Evolutionary conservation across 2,113 vertebrate species (phyloP), one percentile per base, ranked within the genome.

Genomic region (Stomatorhinus ivindoensis): DNA sequence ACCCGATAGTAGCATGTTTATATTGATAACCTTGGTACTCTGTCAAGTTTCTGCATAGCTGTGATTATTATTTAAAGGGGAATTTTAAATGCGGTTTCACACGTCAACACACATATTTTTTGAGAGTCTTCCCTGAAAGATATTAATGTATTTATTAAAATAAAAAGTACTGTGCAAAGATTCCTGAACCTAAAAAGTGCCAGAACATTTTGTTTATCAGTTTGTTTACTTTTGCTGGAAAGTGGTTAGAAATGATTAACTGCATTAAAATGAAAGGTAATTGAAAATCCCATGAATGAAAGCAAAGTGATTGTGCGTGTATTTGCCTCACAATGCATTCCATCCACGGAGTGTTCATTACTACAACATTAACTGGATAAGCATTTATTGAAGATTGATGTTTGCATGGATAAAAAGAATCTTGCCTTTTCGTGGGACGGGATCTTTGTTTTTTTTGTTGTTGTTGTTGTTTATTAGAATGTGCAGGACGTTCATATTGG

Each of bases 401-500:
- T 80, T 80, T 42, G 31, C 73, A 6, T 80, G 35, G 73, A 69
- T 69, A 31, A 69, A 42, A 42, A 42, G 73, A 80, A 35, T 80
- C n/a, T 35, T 80, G 73, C 73, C 15, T 80, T 39, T 42, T 35
- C 42, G 13, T 42, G 73, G 73, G 35, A 69, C 3, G n/a, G n/a
- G 15, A 69, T 31, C 3, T 69, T 69, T 69, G n/a, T 17, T 80
- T 58, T 17, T 80, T 19, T 80, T 80, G n/a, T n/a, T n/a, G n/a
- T n/a, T n/a, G n/a, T n/a, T n/a, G n/a, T n/a, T 42, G 13, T 80
- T 80, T 80, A 15, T 80, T 7, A 27, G 24, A 73, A 15, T 69
- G 27, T 88, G 1, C 42, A 91, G 91, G 88, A 91, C 91, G 89
- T 90, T 90, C 87, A 84, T 89, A 89, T 76, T 87, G 44, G 83